These are phyloP conservation scores for Brachionus sp. DNA, from an alignment of 1,140 invertebrate genomes.

Conservation along the genomic window DNA sequence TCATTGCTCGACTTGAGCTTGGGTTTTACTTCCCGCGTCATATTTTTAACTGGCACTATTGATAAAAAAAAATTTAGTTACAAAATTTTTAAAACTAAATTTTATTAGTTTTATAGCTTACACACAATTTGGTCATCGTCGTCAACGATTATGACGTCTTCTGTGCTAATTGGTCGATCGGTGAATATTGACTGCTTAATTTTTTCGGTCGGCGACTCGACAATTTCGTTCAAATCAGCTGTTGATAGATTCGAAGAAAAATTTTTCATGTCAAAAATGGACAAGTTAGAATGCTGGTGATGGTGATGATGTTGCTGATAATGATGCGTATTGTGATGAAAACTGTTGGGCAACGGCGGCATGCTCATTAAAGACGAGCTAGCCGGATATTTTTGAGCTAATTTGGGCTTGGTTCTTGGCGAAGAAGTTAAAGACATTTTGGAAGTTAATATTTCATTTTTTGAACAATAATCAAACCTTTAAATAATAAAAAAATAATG, in stretches of 20 bases:
- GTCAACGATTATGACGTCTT: conserved; percentile 23
- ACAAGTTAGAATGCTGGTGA: background rate
- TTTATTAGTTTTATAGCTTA: background rate
- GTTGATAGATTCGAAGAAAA: conserved; percentile 21
- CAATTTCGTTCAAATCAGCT: background rate
- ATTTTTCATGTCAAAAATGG: conserved; percentile 26
- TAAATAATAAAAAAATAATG: background rate
- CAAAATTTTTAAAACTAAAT: background rate
- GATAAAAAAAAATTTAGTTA: background rate
- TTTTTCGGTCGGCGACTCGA: background rate
- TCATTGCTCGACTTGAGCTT: conserved; percentile 10
- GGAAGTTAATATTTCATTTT: conserved; percentile 7
- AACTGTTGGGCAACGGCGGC: background rate
- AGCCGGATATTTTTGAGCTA: background rate
- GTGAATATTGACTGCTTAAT: background rate
- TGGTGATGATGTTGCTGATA: background rate
- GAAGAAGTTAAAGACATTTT: background rate
- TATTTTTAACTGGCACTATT: background rate
- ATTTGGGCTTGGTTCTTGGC: background rate
- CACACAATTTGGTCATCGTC: background rate
- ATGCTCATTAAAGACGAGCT: background rate
- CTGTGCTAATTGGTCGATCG: background rate
- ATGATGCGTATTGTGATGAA: conserved; percentile 19
- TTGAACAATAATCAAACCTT: conserved; percentile 11
- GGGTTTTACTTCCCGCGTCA: background rate